Evolutionary conservation across 2,888 invertebrate genomes (phyloP).

Genomic region (Ornithoptera alexandrae): DNA sequence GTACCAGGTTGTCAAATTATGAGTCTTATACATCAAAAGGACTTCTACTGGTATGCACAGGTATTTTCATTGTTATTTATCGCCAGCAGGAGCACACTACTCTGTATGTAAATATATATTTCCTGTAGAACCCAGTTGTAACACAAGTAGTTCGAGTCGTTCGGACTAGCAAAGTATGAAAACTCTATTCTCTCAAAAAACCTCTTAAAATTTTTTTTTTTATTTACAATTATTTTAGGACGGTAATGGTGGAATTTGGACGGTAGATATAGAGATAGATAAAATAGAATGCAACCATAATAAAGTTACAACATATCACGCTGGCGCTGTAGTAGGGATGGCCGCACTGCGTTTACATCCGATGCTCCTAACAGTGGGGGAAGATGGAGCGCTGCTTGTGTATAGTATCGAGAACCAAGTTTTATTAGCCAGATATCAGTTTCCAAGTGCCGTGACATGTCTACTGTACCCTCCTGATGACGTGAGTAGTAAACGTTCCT

Average conservation of each 20-base stretch:
- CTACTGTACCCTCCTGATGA: slow-evolving; percentile 86
- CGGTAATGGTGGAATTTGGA: slow-evolving; percentile 88
- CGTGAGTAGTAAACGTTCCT: slow-evolving; percentile 57
- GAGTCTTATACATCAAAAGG: slow-evolving; percentile 69
- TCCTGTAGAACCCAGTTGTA: no score
- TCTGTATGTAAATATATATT: no score
- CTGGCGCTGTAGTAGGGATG: slow-evolving; percentile 86
- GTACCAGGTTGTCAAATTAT: slow-evolving; percentile 72
- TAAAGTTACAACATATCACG: slow-evolving; percentile 84
- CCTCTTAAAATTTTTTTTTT: not conserved
- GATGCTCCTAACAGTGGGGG: slow-evolving; percentile 86
- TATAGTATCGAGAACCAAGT: slow-evolving; percentile 83
- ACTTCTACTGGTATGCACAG: slow-evolving; percentile 87
- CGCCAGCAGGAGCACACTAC: no score
- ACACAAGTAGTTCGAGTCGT: no score
- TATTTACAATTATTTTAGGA: slow-evolving; percentile 77
- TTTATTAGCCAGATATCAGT: slow-evolving; percentile 80
- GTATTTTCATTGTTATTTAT: slow-evolving; percentile 63
- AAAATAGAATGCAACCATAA: slow-evolving; percentile 63
- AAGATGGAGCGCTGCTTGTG: slow-evolving; percentile 85
- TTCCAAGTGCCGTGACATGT: slow-evolving; percentile 76
- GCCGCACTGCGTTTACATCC: slow-evolving; percentile 84
- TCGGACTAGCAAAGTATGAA: no score
- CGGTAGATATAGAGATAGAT: slow-evolving; percentile 68
- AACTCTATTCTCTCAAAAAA: no score